Evolutionary conservation across 2,113 vertebrate genomes (phyloP).

Genomic region (Nothoprocta perdicaria): DNA sequence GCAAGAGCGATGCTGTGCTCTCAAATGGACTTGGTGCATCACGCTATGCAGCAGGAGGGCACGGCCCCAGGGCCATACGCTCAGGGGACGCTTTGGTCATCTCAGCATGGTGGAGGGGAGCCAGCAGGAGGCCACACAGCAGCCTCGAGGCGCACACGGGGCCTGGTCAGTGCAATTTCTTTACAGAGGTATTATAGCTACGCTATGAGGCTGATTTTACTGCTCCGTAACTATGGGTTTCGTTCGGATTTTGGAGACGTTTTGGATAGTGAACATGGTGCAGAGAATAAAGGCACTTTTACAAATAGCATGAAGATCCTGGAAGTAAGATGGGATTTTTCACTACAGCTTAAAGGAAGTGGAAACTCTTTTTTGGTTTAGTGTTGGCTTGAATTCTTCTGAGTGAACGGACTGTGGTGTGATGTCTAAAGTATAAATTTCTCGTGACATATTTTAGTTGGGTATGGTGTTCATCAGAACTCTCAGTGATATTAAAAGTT

Average conservation of each 20-base stretch:
- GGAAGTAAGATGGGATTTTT: not conserved
- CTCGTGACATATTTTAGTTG: not conserved
- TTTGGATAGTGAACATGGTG: not conserved
- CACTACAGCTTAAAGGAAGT: not conserved
- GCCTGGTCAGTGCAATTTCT: not conserved
- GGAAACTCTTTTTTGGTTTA: not conserved
- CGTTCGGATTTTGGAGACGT: not conserved
- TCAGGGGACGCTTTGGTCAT: accelerated
- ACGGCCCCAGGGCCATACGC: accelerated
- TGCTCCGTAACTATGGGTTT: not conserved
- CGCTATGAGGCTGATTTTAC: not conserved
- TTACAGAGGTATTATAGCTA: not conserved
- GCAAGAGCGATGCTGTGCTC: not conserved
- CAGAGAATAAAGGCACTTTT: not conserved
- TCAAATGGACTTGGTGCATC: too few relatives aligned
- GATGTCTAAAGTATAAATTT: not conserved
- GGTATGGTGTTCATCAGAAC: not conserved
- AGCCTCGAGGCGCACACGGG: not conserved
- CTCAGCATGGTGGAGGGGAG: not conserved
- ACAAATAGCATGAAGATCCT: not conserved
- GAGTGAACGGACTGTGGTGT: not conserved
- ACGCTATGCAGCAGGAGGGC: accelerated
- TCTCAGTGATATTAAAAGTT: not conserved
- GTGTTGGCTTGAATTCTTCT: not conserved
- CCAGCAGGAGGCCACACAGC: not conserved